phyloP scores from a whole-genome alignment of 2,888 invertebrate species.

The Microchrysa polita region DNA sequence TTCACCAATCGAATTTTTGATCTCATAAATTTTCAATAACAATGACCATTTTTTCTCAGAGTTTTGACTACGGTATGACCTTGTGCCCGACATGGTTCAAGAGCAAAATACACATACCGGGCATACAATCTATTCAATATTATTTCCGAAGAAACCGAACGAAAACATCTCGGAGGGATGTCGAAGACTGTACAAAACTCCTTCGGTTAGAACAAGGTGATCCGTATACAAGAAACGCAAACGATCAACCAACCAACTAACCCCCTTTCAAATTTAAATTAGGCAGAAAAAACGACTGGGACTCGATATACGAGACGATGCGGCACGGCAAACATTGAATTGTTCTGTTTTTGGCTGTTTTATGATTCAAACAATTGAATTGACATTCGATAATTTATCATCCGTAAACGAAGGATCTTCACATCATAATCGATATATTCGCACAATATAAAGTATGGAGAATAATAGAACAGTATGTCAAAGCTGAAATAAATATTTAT shows the following conservation, averaged over 20 bases:
- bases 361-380: neutral
- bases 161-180: neutral
- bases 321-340: slow-evolving; percentile 5
- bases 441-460: slow-evolving; percentile 53
- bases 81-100: slow-evolving; percentile 19
- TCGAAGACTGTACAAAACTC: neutral
- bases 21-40: slow-evolving; percentile 19
- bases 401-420: slow-evolving; percentile 47
- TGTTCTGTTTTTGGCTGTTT: neutral
- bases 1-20: slow-evolving; percentile 23
- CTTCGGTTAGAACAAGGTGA: too few relatives aligned
- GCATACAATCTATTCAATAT: neutral
- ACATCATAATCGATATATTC: slow-evolving; percentile 52
- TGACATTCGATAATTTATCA: slow-evolving; percentile 49
- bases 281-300: neutral
- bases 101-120: neutral
- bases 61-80: neutral
- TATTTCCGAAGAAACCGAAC: neutral
- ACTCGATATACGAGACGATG: neutral
- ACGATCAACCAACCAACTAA: neutral
- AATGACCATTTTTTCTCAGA: slow-evolving; percentile 17
- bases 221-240: neutral
- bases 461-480: slow-evolving; percentile 52
- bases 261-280: slow-evolving; percentile 37
- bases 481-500: slow-evolving; percentile 55